Evolutionary conservation across 2,113 vertebrate genomes (phyloP), one percentile per base, ranked within the genome.

Genomic region (Lontra canadensis): DNA sequence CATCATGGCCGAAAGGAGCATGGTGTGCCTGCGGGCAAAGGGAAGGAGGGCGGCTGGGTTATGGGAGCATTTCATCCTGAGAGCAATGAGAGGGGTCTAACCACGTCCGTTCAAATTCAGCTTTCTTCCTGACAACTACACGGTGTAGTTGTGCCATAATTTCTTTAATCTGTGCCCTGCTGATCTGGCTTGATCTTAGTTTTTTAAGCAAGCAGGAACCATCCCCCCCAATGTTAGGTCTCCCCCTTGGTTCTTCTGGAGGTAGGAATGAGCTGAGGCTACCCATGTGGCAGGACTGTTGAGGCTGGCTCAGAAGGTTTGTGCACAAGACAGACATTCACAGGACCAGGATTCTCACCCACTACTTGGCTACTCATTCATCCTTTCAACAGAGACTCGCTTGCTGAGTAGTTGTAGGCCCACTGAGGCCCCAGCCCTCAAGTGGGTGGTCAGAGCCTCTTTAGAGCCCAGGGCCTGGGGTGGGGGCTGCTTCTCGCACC

Each of bases 401-500:
- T 25, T 61, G 12, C 0, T 20, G 63, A 74, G 61, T n/a, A 67
- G 73, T 4, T 23, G 65, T 31, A 8, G 36, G 39, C 39, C 76
- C 10, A 8, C 57, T 2, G 10, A 34, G 39, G 31, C 74, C 39
- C 59, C 52, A 81, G 10, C 44, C 78, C 44, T 90, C 57, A 34
- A 14, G 18, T 47, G 52, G 12, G 23, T 57, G 12, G 34, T 42
- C 82, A 61, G 18, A 71, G 39, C 90, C 79, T 79, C 7, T 59
- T 55, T 1, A 36, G 55, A 90, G 49, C 49, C 36, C 36, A 17
- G 42, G 59, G 63, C 78, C 73, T 81, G 61, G 78, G 49, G 31
- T 31, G 44, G 88, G 86, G 14, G 34, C 74, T 98, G 98, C 98
- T 98, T 97, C 97, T 98, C 95, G 96, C 97, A 97, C 96, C 97